Conservation (phyloP, 2,888 invertebrate genomes). For the Poecilus cupreus region DNA sequence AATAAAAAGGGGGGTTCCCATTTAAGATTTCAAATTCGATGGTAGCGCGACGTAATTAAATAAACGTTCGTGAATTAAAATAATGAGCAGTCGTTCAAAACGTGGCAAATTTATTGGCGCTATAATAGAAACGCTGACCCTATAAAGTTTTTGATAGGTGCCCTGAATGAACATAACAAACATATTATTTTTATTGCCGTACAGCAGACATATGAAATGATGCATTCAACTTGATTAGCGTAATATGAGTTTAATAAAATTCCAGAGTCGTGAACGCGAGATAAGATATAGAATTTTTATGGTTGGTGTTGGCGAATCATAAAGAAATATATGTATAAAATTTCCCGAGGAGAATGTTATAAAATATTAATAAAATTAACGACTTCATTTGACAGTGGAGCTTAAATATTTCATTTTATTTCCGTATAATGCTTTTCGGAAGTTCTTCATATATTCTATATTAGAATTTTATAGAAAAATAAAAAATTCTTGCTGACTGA, state of each 20-base stretch:
- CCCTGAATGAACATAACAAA: slow-evolving; percentile 11
- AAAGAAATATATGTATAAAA: slow-evolving; percentile 38
- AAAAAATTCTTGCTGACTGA: too few relatives aligned
- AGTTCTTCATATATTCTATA: too few relatives aligned
- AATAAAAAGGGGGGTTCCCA: too few relatives aligned
- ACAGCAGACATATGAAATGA: slow-evolving; percentile 29
- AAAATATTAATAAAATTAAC: slow-evolving; percentile 52
- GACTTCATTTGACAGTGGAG: slow-evolving; percentile 9
- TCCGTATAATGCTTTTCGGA: too few relatives aligned
- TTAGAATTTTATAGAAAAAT: too few relatives aligned
- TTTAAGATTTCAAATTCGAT: too few relatives aligned
- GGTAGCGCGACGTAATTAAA: neutral
- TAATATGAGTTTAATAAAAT: slow-evolving; percentile 53
- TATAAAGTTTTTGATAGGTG: slow-evolving; percentile 40
- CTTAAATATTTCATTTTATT: slow-evolving; percentile 24
- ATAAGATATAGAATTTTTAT: slow-evolving; percentile 48
- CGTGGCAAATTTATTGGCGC: slow-evolving; percentile 17
- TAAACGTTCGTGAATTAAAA: neutral
- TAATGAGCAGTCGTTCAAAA: neutral
- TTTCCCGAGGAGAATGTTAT: neutral
- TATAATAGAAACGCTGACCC: neutral
- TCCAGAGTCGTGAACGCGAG: neutral
- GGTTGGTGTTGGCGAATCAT: slow-evolving; percentile 8
- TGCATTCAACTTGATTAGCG: slow-evolving; percentile 47
- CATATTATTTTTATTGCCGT: slow-evolving; percentile 19